These are phyloP conservation scores for Tupaia chinensis DNA, from an alignment of 2,113 vertebrate genomes.

Conservation along the genomic window DNA sequence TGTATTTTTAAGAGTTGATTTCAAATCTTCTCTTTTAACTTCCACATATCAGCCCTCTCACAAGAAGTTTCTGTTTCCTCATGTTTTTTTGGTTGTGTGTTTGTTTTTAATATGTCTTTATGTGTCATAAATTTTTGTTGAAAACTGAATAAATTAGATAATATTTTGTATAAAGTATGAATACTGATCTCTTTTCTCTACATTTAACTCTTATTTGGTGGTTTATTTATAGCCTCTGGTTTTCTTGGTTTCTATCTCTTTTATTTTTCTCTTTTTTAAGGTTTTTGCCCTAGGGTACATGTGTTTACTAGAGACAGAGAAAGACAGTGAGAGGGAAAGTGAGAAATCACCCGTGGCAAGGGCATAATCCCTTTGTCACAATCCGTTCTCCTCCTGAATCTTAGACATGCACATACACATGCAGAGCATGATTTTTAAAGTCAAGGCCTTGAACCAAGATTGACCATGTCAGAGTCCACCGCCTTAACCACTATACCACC, in stretches of 20 bases:
- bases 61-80: neutral
- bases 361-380: no score
- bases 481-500: no score
- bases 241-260: neutral
- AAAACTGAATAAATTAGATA: neutral
- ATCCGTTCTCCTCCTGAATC: no score
- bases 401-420: no score
- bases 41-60: neutral
- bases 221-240: neutral
- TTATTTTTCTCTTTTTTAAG: neutral
- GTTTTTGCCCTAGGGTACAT: no score
- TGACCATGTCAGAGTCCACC: no score
- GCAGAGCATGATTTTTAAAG: no score
- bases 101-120: neutral
- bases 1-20: neutral
- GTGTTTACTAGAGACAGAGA: no score
- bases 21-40: neutral
- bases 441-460: no score
- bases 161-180: rapidly evolving
- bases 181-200: neutral
- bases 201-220: neutral
- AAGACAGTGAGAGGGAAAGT: no score
- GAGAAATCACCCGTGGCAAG: no score
- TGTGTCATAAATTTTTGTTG: neutral
- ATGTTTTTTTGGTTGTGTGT: neutral